Evolutionary conservation across 2,113 vertebrate species (phyloP), one percentile per base, ranked within the genome.

Genomic region (Columbina picui): DNA sequence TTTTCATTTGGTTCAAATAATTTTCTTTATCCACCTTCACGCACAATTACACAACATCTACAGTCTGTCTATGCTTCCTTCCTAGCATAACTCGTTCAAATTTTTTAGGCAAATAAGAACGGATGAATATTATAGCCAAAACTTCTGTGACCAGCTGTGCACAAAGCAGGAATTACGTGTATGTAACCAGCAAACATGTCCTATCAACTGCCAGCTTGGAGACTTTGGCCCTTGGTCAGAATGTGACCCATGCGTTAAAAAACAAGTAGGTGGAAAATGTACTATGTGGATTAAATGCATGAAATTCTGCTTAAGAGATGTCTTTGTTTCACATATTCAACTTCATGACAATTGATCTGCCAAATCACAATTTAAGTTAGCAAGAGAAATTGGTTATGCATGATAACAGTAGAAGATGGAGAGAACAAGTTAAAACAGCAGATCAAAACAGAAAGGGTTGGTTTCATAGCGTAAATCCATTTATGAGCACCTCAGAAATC

Each of bases 221-320:
- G 98, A 99, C 43, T 99, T 98, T 30, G 98, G 98, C 36, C 93
- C 95, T 2, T 99, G 99, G 99, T 99, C 99, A 16, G 98, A 98
- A 34, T 99, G 99, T 92, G 99, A 99, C 3, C 98, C 99, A 7
- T 99, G 99, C 70, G 76, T 98, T 94, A 97, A 96, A 95, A 99
- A 99, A 97, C 98, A 98, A 97, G 99, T 98, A 97, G 81, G 97
- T 90, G 8, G 30, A 94, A 86, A 82, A 49, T 22, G 2, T 38
- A 19, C 68, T 60, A 10, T 49, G 11, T 56, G 50, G 10, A 10
- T 56, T 84, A 93, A 75, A 89, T 30, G 26, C 38, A 87, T 63
- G 9, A 82, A 85, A 59, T 74, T 39, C 30, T 45, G 6, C 75
- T 77, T 63, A 90, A 61, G 19, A 61, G 6, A 47, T 69, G 4